A percentile compares a stretch with the other conserved stretches of the same genome.
Evolutionary conservation across 2,113 vertebrate species (phyloP).

Genomic region (Macaca fascicularis): T2T-MFA8v1.1 NC_088389.1:10794501-10795000

Average conservation of each 20-base stretch:
- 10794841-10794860: neutral
- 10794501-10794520: neutral
- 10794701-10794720: neutral
- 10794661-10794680: neutral
- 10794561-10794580: neutral
- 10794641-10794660: neutral
- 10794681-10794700: neutral
- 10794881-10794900: neutral
- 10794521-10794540: neutral
- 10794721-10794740: neutral
- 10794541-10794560: neutral
- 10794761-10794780: neutral
- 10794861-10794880: too few relatives aligned
- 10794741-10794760: neutral
- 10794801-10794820: neutral
- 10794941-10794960: neutral
- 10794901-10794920: too few relatives aligned
- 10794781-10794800: neutral
- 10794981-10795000: neutral
- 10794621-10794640: neutral
- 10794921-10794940: neutral
- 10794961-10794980: neutral
- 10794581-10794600: neutral
- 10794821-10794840: neutral
- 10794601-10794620: neutral